Base-by-base conservation (phyloP, 2,113 vertebrate genomes). In the Potamarius usumacintae region DNA sequence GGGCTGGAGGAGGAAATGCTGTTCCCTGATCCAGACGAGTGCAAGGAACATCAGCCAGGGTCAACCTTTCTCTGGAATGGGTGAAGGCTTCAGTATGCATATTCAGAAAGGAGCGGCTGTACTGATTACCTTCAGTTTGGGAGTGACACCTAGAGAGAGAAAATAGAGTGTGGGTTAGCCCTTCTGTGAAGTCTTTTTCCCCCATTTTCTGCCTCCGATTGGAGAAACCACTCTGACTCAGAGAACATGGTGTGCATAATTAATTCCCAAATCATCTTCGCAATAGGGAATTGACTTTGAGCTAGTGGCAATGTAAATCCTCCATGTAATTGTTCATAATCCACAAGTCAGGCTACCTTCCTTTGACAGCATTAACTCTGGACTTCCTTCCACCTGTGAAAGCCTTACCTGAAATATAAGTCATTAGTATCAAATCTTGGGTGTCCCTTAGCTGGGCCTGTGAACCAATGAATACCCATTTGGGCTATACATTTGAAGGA, bases 291-390 rank as follows among this genome's bases (percentile, higher is more conserved):
- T 92, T 84, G 14, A 90, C 89, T 67, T 87, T 78, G 52, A 91
- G 83, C 62, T 91, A 89, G 90, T 90, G 90, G 92, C 87, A 85
- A 88, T 90, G 92, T 67, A 92, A 91, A 93, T 57, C 93, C 92
- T 93, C 84, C 88, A 87, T 90, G 90, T 94, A 94, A 94, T 95
- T 94, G 92, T 92, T 92, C 88, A 91, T 93, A 94, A 94, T 94
- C 92, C 90, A 85, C 53, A 17, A 88, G 88, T 90, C 89, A 77
- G 83, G 55, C 57, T 60, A 74, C n/a, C 34, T 83, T 79, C 71
- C 89, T 90, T 86, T 91, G 88, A 71, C 87, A 89, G 87, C 62
- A 80, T 92, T 90, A 91, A 89, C 89, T 86, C 71, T 82, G 84
- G 90, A 91, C 91, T 91, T 84, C 80, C 67, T 86, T 57, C 55